phyloP scores from a whole-genome alignment of 2,888 invertebrate species.

The Pachliopta kotzebuea region DNA sequence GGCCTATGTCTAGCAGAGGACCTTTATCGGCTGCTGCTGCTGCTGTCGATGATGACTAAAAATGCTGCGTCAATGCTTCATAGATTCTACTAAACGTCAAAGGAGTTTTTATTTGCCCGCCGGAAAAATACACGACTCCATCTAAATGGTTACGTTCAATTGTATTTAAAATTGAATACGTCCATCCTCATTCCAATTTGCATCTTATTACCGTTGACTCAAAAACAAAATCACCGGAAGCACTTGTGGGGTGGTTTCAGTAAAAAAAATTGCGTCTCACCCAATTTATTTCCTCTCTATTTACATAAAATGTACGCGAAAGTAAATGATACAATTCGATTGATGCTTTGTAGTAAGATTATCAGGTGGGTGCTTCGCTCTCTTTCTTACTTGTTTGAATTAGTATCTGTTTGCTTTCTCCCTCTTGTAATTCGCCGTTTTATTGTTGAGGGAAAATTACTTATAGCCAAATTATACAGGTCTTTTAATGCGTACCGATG shows the following conservation, averaged over 20 bases:
- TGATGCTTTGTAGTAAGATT: constrained; percentile 56
- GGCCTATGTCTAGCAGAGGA: no score
- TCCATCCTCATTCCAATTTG: constrained; percentile 32
- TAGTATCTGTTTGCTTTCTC: constrained; percentile 35
- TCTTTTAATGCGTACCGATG: constrained; percentile 42
- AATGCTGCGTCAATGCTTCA: constrained; percentile 10
- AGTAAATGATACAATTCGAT: constrained; percentile 53
- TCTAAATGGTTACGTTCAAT: constrained; percentile 18
- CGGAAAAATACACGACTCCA: constrained; percentile 21
- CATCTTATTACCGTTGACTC: constrained; percentile 34
- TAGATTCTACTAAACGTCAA: constrained; percentile 6
- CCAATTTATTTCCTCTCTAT: constrained; percentile 56
- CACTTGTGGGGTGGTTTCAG: constrained; percentile 33
- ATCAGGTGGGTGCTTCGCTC: constrained; percentile 41
- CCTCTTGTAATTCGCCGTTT: constrained; percentile 51
- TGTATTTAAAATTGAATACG: constrained; percentile 25
- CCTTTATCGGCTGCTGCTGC: no score
- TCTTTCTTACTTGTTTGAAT: constrained; percentile 35
- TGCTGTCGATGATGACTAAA: no score
- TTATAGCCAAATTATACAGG: constrained; percentile 77
- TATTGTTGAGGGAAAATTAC: constrained; percentile 56
- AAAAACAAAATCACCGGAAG: constrained; percentile 36
- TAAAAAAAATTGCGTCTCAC: constrained; percentile 27
- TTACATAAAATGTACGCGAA: constrained; percentile 62
- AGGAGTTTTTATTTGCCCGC: constrained; percentile 18